Conservation (phyloP, 2,113 vertebrate species). For the Malurus elegans region DNA sequence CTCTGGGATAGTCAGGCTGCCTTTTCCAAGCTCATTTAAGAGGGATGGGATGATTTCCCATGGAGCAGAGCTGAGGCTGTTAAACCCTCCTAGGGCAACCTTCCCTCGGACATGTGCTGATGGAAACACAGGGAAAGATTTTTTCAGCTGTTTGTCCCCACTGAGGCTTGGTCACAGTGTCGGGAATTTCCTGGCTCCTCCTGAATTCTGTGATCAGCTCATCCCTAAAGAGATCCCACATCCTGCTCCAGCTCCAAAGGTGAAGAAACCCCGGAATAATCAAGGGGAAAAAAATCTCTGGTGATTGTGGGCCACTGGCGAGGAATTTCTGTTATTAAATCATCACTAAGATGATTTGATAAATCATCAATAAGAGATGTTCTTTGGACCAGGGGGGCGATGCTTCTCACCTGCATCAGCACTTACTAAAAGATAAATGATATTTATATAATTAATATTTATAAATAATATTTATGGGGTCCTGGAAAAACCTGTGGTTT, state of each 20-base stretch:
- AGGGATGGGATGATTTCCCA: not conserved
- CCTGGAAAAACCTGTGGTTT: rapidly evolving
- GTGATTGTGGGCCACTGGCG: not conserved
- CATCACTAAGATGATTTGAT: no score
- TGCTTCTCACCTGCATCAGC: not conserved
- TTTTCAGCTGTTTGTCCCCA: not conserved
- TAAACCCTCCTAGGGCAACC: not conserved
- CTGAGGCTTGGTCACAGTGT: rapidly evolving
- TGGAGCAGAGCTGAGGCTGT: not conserved
- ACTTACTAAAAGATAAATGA: rapidly evolving
- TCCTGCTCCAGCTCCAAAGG: not conserved
- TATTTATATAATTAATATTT: rapidly evolving
- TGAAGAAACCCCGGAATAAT: not conserved
- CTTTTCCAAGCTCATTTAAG: not conserved
- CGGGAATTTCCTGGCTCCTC: not conserved
- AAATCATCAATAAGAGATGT: not conserved
- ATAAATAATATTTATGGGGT: rapidly evolving
- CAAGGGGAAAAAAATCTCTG: not conserved
- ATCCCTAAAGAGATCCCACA: rapidly evolving
- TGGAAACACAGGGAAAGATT: not conserved
- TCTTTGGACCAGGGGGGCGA: not conserved
- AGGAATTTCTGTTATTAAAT: not conserved
- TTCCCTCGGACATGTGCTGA: not conserved
- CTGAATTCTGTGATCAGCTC: not conserved
- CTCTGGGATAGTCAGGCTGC: not conserved